Percentiles rank a stretch among this genome's conserved stretches.
phyloP scores from a whole-genome alignment of 2,113 vertebrate species.

The Alaudala cheleensis region DNA sequence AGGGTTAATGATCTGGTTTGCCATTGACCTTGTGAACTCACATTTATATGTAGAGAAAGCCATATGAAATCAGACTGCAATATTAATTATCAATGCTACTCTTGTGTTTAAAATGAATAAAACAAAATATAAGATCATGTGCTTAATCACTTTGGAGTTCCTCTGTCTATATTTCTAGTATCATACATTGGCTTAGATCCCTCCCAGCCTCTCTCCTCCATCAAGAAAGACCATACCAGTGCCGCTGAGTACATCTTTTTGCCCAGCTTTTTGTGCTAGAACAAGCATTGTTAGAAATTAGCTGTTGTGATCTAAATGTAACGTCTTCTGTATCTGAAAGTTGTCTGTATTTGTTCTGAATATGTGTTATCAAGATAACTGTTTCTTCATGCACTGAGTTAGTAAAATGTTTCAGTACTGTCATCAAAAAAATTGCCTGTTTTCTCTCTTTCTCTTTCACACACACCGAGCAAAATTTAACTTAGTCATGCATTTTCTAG shows the following conservation, averaged over 20 bases:
- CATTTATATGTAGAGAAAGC: slow-evolving; percentile 80
- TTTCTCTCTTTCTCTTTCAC: slow-evolving; percentile 32
- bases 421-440: slow-evolving; percentile 72
- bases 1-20: slow-evolving; percentile 46
- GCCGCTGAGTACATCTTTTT: slow-evolving; percentile 50
- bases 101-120: slow-evolving; percentile 43
- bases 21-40: slow-evolving; percentile 62
- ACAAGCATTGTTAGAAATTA: slow-evolving; percentile 64
- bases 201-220: not conserved
- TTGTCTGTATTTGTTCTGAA: slow-evolving; percentile 72
- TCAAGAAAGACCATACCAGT: slow-evolving; percentile 32
- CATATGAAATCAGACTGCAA: slow-evolving; percentile 81
- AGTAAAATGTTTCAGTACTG: slow-evolving; percentile 76
- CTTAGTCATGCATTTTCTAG: slow-evolving; percentile 75
- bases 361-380: slow-evolving; percentile 57
- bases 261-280: slow-evolving; percentile 53
- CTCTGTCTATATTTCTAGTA: slow-evolving; percentile 59
- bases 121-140: slow-evolving; percentile 31
- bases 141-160: slow-evolving; percentile 54
- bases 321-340: slow-evolving; percentile 75
- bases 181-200: slow-evolving; percentile 21
- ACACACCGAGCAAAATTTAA: slow-evolving; percentile 52
- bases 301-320: slow-evolving; percentile 83
- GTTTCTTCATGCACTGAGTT: slow-evolving; percentile 68
- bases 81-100: slow-evolving; percentile 68